Evolutionary conservation across 2,888 invertebrate genomes (phyloP), one percentile per base, ranked within the genome.

Genomic region (Serrognathus titanus): DNA sequence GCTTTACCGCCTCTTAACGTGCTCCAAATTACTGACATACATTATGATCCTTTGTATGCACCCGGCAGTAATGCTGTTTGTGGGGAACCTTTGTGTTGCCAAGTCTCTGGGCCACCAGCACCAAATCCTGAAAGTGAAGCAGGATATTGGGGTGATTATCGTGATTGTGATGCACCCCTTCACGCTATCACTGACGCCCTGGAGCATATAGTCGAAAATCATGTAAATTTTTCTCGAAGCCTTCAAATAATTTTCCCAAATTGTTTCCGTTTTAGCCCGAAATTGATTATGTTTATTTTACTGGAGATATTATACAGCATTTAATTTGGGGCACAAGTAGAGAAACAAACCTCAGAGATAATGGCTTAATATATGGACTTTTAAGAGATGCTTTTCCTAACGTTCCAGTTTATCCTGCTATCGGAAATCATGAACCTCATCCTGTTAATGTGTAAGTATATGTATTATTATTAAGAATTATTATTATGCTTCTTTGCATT

Each of bases 221-320:
- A 62, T 11, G 64, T 64, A 61, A 1, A 16, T 16, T 16, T 16
- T 31, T 6, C 6, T 31, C 5, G 4, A 3, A 2, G 24, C 7
- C 24, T 11, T 43, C 13, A 13, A 43, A 43, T 16, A 43, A 9
- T 31, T 31, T 31, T 16, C 10, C 13, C n/a, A 16, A n/a, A 3
- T 20, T 20, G 3, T 41, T 48, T 11, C 4, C 36, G 24, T 58
- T 55, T 52, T 48, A 58, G 58, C 31, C 52, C 9, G 56, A 56
- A 31, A 53, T 59, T 13, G 85, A 86, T 62, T 81, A 82, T 20
- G 79, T 95, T 6, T 88, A 93, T 68, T 90, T 90, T 73, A 90
- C 94, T 12, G 95, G 95, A 1, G 96, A 96, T 70, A 82, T 91
- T 5, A 84, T 94, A 43, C 88, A 92, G 66, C 94, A 95, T 70